Evolutionary conservation across 1,140 invertebrate species (phyloP), one percentile per base, ranked within the genome.

Genomic region (Olivierus martensii): DNA sequence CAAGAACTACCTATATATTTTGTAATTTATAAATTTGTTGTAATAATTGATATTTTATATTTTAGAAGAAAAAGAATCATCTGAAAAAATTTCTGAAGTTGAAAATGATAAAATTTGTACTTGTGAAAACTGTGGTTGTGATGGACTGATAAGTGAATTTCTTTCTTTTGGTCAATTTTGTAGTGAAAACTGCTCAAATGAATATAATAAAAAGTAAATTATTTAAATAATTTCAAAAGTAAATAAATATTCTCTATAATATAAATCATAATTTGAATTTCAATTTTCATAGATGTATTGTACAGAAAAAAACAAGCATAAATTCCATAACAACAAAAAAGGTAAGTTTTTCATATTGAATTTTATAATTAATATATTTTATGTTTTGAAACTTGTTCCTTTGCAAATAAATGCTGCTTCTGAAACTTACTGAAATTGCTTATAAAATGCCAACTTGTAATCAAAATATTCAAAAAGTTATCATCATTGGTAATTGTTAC

Each of bases 71-170:
- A 28, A 28, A 28, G 10, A 28, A 7, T 3, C 3, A 28, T 28
- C 17, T 38, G 49, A 55, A 42, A 48, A 55, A 28, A 37, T 19
- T 22, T n/a, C 37, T n/a, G n/a, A n/a, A n/a, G n/a, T n/a, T 12
- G 49, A 55, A 28, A 55, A 42, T 51, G 44, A 81, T 60, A 77
- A 79, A 44, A 73, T 89, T 49, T 83, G 80, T 62, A 75, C 82
- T 43, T 93, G 87, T 64, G 75, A 81, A 59, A 79, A 79, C 45
- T 93, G 89, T 69, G 84, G 85, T 14, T 85, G 82, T 65, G 86
- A 87, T 66, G 87, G 87, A 11, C 75, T 87, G 56, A 76, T 78
- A 28, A 79, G 79, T 4, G 87, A 92, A 63, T 91, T 91, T 65
- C 77, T 83, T 47, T 83, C 77, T 54, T 59, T 61, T 34, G 65